Conservation (phyloP, 2,888 invertebrate species). For the Cyaniris semiargus region DNA sequence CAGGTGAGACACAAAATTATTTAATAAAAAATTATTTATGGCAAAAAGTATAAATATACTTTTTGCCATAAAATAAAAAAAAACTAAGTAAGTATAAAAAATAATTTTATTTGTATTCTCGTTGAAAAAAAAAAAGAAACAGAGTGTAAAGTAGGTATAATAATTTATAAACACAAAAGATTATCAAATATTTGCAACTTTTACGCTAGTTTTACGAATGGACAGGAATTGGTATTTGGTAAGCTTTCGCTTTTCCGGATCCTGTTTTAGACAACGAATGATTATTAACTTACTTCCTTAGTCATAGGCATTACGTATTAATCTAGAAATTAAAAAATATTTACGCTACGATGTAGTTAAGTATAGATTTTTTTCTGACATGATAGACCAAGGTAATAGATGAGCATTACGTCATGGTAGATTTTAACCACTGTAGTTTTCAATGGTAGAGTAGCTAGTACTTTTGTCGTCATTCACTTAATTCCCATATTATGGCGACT, state of each 20-base stretch:
- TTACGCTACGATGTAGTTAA: neutral
- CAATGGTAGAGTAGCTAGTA: neutral
- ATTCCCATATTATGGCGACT: too few species aligned
- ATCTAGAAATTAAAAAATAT: too few species aligned
- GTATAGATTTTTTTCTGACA: neutral
- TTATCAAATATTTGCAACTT: too few species aligned
- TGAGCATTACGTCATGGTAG: neutral
- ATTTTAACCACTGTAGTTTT: neutral
- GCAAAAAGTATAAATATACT: neutral
- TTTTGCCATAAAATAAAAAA: neutral
- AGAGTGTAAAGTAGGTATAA: too few species aligned
- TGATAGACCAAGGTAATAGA: neutral
- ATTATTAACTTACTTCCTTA: too few species aligned
- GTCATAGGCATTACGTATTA: too few species aligned
- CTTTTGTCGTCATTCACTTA: neutral
- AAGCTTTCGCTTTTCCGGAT: too few species aligned
- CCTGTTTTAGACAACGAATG: too few species aligned
- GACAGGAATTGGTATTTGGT: too few species aligned
- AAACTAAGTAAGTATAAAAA: neutral
- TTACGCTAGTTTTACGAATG: too few species aligned
- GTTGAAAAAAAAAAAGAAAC: too few species aligned
- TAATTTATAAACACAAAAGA: too few species aligned
- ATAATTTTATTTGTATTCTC: neutral
- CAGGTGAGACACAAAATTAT: conserved; percentile 56
- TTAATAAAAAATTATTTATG: neutral